Evolutionary conservation across 2,797 vertebrate species (phyloP).

Genomic region (Hozukius guyotensis): DNA sequence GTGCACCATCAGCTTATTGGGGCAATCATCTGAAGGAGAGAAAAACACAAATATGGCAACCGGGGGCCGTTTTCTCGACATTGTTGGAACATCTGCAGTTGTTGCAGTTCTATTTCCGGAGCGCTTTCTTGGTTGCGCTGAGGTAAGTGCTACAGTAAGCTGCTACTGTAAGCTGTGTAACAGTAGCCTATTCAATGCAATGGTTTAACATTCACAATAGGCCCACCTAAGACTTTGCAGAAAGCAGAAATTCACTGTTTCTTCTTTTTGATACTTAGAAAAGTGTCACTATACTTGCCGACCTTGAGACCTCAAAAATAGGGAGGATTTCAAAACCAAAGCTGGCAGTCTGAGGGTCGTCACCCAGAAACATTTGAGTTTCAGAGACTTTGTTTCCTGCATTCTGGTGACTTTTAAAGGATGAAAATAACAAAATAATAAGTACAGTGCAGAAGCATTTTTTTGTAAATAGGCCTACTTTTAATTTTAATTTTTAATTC

Average conservation of each 20-base stretch:
- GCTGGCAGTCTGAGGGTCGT: too few species aligned
- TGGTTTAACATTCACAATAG: constrained; percentile 52
- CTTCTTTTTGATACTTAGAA: constrained; percentile 30
- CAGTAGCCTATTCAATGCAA: constrained; percentile 39
- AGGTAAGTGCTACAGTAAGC: constrained; percentile 63
- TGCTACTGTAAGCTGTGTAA: constrained; percentile 56
- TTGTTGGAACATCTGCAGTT: constrained; percentile 72
- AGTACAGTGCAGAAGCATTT: too few species aligned
- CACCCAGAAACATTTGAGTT: too few species aligned
- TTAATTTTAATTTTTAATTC: too few species aligned
- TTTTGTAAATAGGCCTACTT: too few species aligned
- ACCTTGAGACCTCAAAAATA: too few species aligned
- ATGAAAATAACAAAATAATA: too few species aligned
- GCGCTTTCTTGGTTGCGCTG: constrained; percentile 48
- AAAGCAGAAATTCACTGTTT: constrained; percentile 8
- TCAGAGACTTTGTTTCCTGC: too few species aligned
- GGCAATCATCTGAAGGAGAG: constrained; percentile 69
- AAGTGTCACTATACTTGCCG: neutral
- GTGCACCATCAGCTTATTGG: constrained; percentile 80
- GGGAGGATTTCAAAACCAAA: too few species aligned
- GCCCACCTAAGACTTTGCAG: constrained; percentile 28
- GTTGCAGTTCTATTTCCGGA: constrained; percentile 73
- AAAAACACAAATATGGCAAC: constrained; percentile 72
- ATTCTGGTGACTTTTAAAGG: too few species aligned
- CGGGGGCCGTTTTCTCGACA: constrained; percentile 39